These are phyloP conservation scores for Nicator chloris DNA, from an alignment of 2,113 vertebrate genomes.

Conservation along the genomic window DNA sequence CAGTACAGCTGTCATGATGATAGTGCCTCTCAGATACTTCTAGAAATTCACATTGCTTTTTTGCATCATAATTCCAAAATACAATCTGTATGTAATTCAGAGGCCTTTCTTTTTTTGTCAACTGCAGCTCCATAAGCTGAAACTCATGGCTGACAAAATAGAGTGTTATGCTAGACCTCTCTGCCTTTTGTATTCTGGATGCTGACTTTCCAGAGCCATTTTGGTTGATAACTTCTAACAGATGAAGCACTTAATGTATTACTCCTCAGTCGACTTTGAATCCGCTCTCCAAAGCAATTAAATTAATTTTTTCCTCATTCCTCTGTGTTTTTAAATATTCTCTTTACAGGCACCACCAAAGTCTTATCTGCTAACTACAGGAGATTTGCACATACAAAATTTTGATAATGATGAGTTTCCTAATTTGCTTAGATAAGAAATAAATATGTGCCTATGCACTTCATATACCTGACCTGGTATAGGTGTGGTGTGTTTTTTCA, in stretches of 20 bases:
- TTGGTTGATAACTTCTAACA: background rate
- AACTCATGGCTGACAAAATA: background rate
- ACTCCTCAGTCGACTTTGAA: background rate
- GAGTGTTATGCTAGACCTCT: background rate
- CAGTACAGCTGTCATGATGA: background rate
- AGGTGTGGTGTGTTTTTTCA: background rate
- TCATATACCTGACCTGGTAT: background rate
- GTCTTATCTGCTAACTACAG: background rate
- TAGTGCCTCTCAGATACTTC: background rate
- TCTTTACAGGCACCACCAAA: background rate
- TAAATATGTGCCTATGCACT: background rate
- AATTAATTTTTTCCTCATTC: background rate
- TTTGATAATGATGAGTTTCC: background rate
- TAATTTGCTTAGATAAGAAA: background rate
- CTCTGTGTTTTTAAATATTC: background rate
- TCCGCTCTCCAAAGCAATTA: background rate
- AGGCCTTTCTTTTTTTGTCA: background rate
- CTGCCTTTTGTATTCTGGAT: background rate
- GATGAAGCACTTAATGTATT: background rate
- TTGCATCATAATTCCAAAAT: background rate
- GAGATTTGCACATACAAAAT: background rate
- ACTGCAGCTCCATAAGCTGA: background rate
- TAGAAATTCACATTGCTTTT: background rate
- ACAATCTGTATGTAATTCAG: background rate
- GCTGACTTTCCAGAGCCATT: background rate